A percentile compares a stretch with the other conserved stretches of the same genome.
Conservation (phyloP, 2,888 invertebrate genomes). For the Zhuqinia jingwanae region DNA sequence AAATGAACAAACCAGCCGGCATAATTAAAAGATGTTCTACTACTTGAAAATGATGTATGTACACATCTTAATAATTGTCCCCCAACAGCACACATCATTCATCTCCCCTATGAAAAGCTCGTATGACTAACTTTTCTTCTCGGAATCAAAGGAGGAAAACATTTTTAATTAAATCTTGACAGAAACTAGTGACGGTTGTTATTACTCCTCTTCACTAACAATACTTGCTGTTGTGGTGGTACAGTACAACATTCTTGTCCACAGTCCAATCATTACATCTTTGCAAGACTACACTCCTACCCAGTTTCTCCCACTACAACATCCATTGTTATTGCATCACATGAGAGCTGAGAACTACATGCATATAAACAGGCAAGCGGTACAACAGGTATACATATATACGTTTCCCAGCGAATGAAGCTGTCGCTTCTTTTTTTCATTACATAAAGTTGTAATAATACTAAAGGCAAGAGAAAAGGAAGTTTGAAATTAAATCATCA, state of each 20-base stretch:
- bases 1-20: neutral
- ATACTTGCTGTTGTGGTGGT: neutral
- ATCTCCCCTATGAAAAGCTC: no score
- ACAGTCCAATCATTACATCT: neutral
- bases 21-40: neutral
- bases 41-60: no score
- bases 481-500: constrained; percentile 55
- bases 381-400: neutral
- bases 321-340: neutral
- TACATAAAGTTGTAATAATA: constrained; percentile 6
- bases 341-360: constrained; percentile 11
- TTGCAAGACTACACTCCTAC: no score
- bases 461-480: constrained; percentile 17
- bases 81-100: no score
- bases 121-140: neutral
- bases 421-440: neutral
- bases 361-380: neutral
- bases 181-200: neutral
- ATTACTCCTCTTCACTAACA: neutral
- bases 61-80: no score
- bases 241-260: no score
- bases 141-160: constrained; percentile 33
- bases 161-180: constrained; percentile 61
- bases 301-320: no score
- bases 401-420: neutral